Conservation (phyloP, 2,113 vertebrate species). For the Phoenicopterus ruber region DNA sequence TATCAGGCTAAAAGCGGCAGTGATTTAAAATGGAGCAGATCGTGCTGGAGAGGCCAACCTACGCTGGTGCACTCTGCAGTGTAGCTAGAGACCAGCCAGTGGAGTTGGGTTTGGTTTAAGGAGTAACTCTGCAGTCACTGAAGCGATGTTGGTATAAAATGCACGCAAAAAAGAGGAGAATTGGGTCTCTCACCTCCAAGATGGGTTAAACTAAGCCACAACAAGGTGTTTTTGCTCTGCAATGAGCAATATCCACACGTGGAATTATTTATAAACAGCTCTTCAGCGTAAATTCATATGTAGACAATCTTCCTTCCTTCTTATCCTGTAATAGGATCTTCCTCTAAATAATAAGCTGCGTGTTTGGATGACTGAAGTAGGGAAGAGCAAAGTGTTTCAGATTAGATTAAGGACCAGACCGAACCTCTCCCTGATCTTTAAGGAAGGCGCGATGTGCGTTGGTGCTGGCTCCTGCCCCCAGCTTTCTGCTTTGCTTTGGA, state of each 20-base stretch:
- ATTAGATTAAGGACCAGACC: not conserved
- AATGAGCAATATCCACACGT: not conserved
- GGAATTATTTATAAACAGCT: conserved; percentile 17
- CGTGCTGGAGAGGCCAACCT: not conserved
- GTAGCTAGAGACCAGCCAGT: fast-evolving
- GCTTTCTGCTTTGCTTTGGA: not conserved
- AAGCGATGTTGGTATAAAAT: not conserved
- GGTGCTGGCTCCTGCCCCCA: not conserved
- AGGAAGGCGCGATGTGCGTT: not conserved
- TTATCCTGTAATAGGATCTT: not conserved
- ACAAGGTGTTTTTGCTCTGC: not conserved
- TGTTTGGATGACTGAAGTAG: not conserved
- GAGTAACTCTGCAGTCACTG: not conserved
- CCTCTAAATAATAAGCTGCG: not conserved
- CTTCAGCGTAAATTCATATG: not conserved
- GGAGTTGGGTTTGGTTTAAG: not conserved
- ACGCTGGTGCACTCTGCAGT: not conserved
- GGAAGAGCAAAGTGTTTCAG: not conserved
- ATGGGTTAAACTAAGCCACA: not conserved
- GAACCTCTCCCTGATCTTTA: not conserved
- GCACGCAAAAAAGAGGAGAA: not conserved
- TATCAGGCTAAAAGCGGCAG: not conserved
- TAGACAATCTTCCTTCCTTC: not conserved
- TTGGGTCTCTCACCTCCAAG: not conserved
- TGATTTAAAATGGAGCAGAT: conserved; percentile 10